Conservation (phyloP, 2,113 vertebrate genomes). For the Charina bottae region DNA sequence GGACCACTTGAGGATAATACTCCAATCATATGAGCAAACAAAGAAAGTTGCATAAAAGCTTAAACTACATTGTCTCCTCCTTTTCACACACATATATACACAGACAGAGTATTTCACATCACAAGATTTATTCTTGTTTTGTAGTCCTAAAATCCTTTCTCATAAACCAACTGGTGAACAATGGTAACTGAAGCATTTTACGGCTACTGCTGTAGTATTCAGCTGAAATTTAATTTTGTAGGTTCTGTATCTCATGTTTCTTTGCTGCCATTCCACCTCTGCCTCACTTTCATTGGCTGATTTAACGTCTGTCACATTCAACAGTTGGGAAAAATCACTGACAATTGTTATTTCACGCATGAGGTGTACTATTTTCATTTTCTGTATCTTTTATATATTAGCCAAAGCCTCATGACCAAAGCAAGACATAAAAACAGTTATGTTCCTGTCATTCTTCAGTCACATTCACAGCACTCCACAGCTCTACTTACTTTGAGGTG, state of each 20-base stretch:
- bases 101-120: background rate
- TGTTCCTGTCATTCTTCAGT: constrained; percentile 4
- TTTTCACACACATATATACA: too few relatives aligned
- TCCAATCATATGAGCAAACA: background rate
- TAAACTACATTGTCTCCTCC: background rate
- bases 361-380: constrained; percentile 29
- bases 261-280: background rate
- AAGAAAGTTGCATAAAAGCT: background rate
- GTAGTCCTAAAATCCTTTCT: background rate
- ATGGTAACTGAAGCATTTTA: background rate
- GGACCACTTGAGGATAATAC: background rate
- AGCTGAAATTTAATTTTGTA: background rate
- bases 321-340: constrained; percentile 29
- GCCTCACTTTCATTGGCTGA: constrained; percentile 3
- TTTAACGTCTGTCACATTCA: background rate
- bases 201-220: background rate
- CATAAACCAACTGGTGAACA: background rate
- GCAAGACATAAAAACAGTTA: background rate
- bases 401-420: constrained; percentile 36
- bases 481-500: constrained; percentile 18
- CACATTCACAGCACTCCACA: background rate
- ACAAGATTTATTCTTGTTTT: background rate
- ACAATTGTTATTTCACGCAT: constrained; percentile 20
- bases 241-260: background rate
- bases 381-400: background rate